Evolutionary conservation across 2,888 invertebrate species (phyloP).

Genomic region (Chloroclystis v-ata): DNA sequence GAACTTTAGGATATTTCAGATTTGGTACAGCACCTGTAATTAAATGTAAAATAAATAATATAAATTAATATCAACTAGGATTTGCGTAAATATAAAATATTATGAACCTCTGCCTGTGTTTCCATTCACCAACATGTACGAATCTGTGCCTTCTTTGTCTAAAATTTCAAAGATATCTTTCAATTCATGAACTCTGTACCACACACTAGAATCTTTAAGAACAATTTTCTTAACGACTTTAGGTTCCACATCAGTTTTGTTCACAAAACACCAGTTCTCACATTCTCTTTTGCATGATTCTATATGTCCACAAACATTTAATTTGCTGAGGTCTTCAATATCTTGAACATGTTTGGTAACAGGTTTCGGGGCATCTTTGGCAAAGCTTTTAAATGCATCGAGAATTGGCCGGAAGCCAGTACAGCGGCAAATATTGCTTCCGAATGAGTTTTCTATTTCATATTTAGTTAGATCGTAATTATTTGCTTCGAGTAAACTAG

Average conservation of each 20-base stretch:
- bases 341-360: constrained; percentile 61
- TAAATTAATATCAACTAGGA: too few relatives aligned
- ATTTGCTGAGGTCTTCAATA: constrained; percentile 57
- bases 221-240: constrained; percentile 38
- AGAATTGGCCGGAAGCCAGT: constrained; percentile 88
- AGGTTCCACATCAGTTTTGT: constrained; percentile 35
- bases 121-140: constrained; percentile 82
- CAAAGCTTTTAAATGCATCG: constrained; percentile 87
- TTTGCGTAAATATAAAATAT: too few relatives aligned
- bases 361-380: constrained; percentile 74
- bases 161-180: constrained; percentile 71
- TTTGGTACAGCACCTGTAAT: constrained; percentile 66
- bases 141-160: constrained; percentile 49
- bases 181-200: constrained; percentile 73
- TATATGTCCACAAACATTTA: constrained; percentile 37
- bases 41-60: background rate
- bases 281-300: constrained; percentile 51
- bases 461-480: constrained; percentile 31
- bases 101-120: constrained; percentile 82
- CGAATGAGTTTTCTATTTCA: constrained; percentile 85
- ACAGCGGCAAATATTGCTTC: constrained; percentile 88
- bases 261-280: constrained; percentile 48
- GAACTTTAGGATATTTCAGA: constrained; percentile 61
- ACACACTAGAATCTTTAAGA: constrained; percentile 58
- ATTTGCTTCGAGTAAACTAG: constrained; percentile 30